Base-by-base conservation (phyloP, 2,797 vertebrate genomes). In the Cheirogaleus major region DNA sequence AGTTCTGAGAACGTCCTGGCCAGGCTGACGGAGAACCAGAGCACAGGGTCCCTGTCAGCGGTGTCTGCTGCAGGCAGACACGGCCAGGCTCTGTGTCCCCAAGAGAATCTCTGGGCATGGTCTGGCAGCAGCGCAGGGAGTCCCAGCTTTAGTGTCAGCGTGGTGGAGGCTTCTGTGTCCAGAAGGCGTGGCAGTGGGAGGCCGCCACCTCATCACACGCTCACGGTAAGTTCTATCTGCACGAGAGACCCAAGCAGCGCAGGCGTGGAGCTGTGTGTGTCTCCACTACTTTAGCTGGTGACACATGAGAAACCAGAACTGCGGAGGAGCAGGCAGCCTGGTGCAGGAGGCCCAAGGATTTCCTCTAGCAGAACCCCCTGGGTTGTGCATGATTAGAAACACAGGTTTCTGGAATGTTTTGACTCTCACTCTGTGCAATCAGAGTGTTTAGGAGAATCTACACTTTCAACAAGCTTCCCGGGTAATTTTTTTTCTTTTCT, bases 311-410 rank as follows among this genome's bases (percentile, higher is more conserved):
- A 50, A 10, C 38, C 32, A 45, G 80, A 13, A 20, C 45, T 20
- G 0, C 0, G 9, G 11, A 23, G 9, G n/a, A 1, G 4, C 65
- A 48, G 13, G 1, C 10, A n/a, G 18, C 14, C 12, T 4, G 45
- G 7, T 0, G 23, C 1, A 12, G n/a, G 30, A 57, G 18, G 2
- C 9, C 69, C 35, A 25, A 4, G 38, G 32, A 30, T 20, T 20
- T 25, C 7, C 38, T 20, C 14, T 20, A 3, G 23, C 15, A 55
- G 32, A 55, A 32, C 41, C 43, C 32, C 32, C 6, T 17, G 30
- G 61, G 23, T 14, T 30, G 38, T 0, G 0, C 0, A 41, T n/a
- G 69, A 18, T 73, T 73, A 45, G 50, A 83, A 73, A 30, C 5
- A 22, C 14, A 8, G 15, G 11, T 48, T 50, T 27, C 6, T 32